Base-by-base conservation (phyloP, 2,113 vertebrate species). In the Callipepla squamata region DNA sequence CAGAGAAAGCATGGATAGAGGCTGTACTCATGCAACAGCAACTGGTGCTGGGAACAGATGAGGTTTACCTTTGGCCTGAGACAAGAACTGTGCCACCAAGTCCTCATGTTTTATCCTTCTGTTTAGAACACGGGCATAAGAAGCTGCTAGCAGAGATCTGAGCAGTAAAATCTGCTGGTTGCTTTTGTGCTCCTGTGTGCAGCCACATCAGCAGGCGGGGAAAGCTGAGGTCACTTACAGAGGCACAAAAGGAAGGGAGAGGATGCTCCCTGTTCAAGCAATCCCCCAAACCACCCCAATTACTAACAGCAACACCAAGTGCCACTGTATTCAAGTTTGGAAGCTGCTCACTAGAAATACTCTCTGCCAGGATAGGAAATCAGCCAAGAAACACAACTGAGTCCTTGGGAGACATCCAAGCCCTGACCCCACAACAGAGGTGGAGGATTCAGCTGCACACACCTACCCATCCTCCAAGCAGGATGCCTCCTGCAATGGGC, bases 31-130 rank as follows among this genome's bases (percentile, higher is more conserved):
- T 9, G 25, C 48, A 18, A 15, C 57, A 36, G 42, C 11, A 0
- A 17, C 65, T 1, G 30, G 57, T 19, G 34, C 47, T 75, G 47
- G 0, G 2, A 75, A 57, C 0, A 2, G 61, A 50, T 0, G 7
- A 74, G 59, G 40, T 68, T 80, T 62, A 32, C 25, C 55, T 48
- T 68, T 18, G n/a, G 51, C 30, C 30, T 42, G 61, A 40, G 61
- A 47, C 16, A 34, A 59, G 19, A 14, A 26, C 5, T 4, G 3
- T 34, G 38, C n/a, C 59, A 40, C 19, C 22, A 3, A 19, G 45
- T 3, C 68, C 38, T 18, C 2, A 0, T 22, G 40, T 17, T 80
- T 74, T 42, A 68, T 42, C 62, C 21, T 80, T 25, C 40, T 7
- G 2, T 68, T 62, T 7, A 6, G 62, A 42, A 14, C 20, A 48